A percentile compares a stretch with the other conserved stretches of the same genome.
phyloP scores from a whole-genome alignment of 2,888 invertebrate species.

The Orthonychiurus folsomi region DNA sequence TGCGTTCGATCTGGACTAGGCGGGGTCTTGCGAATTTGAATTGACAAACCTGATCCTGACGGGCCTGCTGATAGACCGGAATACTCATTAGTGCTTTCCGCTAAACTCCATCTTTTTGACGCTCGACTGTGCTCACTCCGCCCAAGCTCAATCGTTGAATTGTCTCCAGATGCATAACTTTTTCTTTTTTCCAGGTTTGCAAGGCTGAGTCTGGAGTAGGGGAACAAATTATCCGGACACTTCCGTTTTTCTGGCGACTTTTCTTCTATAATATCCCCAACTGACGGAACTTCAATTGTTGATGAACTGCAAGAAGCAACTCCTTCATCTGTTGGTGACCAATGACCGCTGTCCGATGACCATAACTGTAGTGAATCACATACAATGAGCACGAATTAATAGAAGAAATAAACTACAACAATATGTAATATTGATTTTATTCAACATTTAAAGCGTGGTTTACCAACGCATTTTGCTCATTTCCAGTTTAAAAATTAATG shows the following conservation, averaged over 20 bases:
- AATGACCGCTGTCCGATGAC: conserved; percentile 35
- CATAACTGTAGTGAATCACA: conserved; percentile 25
- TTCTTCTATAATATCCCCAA: conserved; percentile 11
- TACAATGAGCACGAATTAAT: too few species aligned
- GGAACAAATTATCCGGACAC: conserved; percentile 22
- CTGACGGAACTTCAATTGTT: conserved; percentile 22
- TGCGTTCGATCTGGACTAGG: not conserved
- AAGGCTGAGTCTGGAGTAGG: conserved; percentile 13
- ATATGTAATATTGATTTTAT: conserved; percentile 7
- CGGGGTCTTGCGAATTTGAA: conserved; percentile 16
- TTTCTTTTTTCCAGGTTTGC: conserved; percentile 25
- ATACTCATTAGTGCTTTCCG: conserved; percentile 20
- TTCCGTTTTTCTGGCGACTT: conserved; percentile 31
- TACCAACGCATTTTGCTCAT: not conserved
- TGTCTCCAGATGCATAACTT: conserved; percentile 25
- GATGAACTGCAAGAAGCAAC: conserved; percentile 23
- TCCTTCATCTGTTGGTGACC: conserved; percentile 33
- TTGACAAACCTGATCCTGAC: conserved; percentile 28
- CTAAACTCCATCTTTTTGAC: conserved; percentile 31
- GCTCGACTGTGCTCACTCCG: conserved; percentile 15
- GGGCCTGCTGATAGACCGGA: conserved; percentile 11
- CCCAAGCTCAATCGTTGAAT: conserved; percentile 11
- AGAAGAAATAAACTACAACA: conserved; percentile 1
- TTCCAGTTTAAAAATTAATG: too few species aligned
- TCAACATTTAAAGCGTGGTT: conserved; percentile 6